Base-by-base conservation (phyloP, 23 tunicate species). In the Clavelina lepadiformis region DNA sequence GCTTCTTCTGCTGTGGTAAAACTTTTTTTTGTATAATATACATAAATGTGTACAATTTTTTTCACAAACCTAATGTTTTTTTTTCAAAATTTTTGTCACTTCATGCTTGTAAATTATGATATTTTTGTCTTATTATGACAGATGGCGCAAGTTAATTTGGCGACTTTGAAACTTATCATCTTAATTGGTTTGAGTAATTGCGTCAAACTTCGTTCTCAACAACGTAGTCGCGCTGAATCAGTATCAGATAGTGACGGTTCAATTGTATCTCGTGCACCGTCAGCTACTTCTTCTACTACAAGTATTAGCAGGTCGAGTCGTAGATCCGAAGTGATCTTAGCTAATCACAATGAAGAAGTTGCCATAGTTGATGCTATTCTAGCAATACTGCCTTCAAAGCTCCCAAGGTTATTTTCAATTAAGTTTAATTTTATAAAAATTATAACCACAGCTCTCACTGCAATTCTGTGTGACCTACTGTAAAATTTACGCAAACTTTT, bases 291-390 rank as follows among this genome's bases (percentile, higher is more conserved):
- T 24, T 77, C 85, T 46, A 23, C 55, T 3, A 65, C 68, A 1
- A 74, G 75, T 49, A 55, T 67, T 21, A 31, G 76, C 27, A 51
- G 78, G 45, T 71, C 66, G 3, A 77, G 95, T 34, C 55, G 85
- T 47, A 71, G 95, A 56, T 77, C 85, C 0, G 95, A 86, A 56
- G 29, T 56, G 5, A 47, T 58, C 19, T 18, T 86, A 26, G 29
- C 59, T 3, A 56, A 54, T 33, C 85, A 77, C 36, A 58, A 67
- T 28, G 95, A 86, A 36, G 95, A 86, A 52, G 56, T 66, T 3
- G 79, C 85, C 13, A 45, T 86, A 1, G 75, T 74, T 15, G 55
- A 86, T 77, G 80, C 85, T 1, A 46, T 77, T 35, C 52, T 86
- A 1, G 46, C 47, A 28, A 54, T 68, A 0, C 63, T 77, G 23